Base-by-base conservation (phyloP, 2,797 vertebrate species). In the Bovichtus diacanthus region DNA sequence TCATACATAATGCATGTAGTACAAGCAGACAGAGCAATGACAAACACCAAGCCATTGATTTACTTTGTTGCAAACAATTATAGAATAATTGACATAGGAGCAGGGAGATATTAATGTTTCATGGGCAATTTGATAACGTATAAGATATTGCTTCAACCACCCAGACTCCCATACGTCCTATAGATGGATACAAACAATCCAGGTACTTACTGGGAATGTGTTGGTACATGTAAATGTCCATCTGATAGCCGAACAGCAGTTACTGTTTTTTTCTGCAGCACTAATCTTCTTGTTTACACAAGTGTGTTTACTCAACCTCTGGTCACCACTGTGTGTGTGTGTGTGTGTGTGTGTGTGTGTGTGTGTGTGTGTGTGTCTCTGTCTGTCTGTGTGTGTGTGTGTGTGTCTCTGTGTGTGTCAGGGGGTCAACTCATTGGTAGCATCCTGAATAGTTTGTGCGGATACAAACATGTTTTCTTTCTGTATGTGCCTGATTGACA, bases 201-300 rank as follows among this genome's bases (percentile, higher is more conserved):
- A 80, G 67, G 46, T 71, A 12, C 47, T 55, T 58, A 8, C 13
- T 58, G 15, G 23, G 3, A 21, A 11, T 70, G 44, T 76, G 36
- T 62, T 4, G 34, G 4, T 74, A 29, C 23, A 51, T 49, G 51
- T 68, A n/a, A 49, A 80, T 36, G 67, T 76, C 29, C 70, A 41
- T 74, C 76, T 74, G 58, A 85, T 63, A 67, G 61, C 49, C 10
- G 1, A 80, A 70, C 60, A 61, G 43, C 47, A 56, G 68, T 16
- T 16, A 21, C 4, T 58, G 53, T 25, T 59, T 2, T 65, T 59
- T 65, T 58, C 34, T 31, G 16, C 13, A 18, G 51, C 31, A 11
- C 58, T 83, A 80, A 90, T 84, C 85, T 68, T 78, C 76, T 74
- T 84, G 78, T 87, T 82, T 86, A 86, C 82, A 82, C 2, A 1